Evolutionary conservation across 2,113 vertebrate species (phyloP), one percentile per base, ranked within the genome.

Genomic region (Danio rerio): DNA sequence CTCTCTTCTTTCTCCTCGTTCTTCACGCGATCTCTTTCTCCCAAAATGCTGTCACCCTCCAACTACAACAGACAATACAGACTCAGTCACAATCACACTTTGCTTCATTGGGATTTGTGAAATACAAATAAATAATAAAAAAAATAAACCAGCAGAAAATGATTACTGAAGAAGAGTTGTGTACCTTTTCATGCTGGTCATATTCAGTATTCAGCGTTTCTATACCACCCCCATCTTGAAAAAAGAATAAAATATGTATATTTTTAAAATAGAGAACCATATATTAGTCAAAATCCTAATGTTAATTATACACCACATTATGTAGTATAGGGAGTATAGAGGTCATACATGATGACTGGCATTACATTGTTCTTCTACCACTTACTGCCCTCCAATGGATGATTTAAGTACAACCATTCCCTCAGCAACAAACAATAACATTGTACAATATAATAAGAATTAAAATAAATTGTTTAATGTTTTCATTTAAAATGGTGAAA

Each of bases 1-100:
- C 71, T 82, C 52, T 87, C 88, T 0, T 88, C 88, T 62, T 81
- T 84, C 61, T 87, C 88, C 45, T 87, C 85, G 3, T 61, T 73
- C 53, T 84, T 86, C 62, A 86, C 82, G 16, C 2, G 13, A 6
- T 78, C 59, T 31, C 58, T 58, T 12, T 86, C 78, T 59, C 42
- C 72, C 55, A 62, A 13, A 11, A 49, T 4, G 16, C 49, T 72
- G 15, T 87, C 87, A 5, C 45, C 58, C 53, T 69, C 79, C 5
- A 53, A 6, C 85, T 83, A 47, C 31, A 47, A 63, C 18, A 70
- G 61, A n/a, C 4, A 73, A 8, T 0, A 53, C 6, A 47, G 47
- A 52, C 53, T 31, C 18, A 62, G 18, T 83, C 11, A 81, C 58
- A 12, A 52, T 52, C 5, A 56, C 4, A 85, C 1, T 20, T 20